Evolutionary conservation across 2,113 vertebrate genomes (phyloP), one percentile per base, ranked within the genome.

Genomic region (Elephantulus edwardii): DNA sequence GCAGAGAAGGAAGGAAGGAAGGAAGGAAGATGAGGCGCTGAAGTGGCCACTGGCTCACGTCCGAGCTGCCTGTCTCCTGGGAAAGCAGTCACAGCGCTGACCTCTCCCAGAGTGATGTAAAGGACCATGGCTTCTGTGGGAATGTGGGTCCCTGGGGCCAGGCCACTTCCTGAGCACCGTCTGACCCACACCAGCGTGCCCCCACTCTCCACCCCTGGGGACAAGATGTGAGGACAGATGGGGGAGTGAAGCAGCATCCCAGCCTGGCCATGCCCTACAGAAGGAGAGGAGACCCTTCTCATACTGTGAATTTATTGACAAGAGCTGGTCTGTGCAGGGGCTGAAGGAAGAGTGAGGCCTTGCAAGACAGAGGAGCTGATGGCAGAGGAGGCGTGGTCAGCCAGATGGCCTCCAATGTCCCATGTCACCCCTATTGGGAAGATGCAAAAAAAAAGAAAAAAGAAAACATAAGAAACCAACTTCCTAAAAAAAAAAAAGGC

Each of bases 1-100:
- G 8, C 20, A 1, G 77, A n/a, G n/a, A n/a, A n/a, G n/a, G n/a
- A n/a, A n/a, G n/a, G n/a, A 80, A 94, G 71, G 79, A 56, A 83
- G 83, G 82, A 72, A 52, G 82, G 83, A 74, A 60, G 89, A 60
- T 20, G 38, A 38, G 24, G 20, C 0, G 0, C 72, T 1, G 56
- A 54, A 50, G 50, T 14, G 33, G 71, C 52, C 81, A 0, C 72
- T 17, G 76, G 35, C 58, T 85, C 79, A 22, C 16, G 44, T 42
- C 87, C 1, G 0, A 35, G 28, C 52, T 24, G 58, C 2, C 1
- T 5, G 56, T n/a, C 30, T n/a, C 58, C 42, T 30, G 42, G 56
- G 72, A 28, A 52, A 30, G 8, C 7, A n/a, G n/a, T n/a, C n/a
- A 8, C 3, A 19, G 54, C 35, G 48, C 48, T 22, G 38, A 30